Percentiles rank a stretch among this genome's conserved stretches.
These are phyloP conservation scores for Excalfactoria chinensis DNA, from an alignment of 2,113 vertebrate genomes.

Conservation along the genomic window DNA sequence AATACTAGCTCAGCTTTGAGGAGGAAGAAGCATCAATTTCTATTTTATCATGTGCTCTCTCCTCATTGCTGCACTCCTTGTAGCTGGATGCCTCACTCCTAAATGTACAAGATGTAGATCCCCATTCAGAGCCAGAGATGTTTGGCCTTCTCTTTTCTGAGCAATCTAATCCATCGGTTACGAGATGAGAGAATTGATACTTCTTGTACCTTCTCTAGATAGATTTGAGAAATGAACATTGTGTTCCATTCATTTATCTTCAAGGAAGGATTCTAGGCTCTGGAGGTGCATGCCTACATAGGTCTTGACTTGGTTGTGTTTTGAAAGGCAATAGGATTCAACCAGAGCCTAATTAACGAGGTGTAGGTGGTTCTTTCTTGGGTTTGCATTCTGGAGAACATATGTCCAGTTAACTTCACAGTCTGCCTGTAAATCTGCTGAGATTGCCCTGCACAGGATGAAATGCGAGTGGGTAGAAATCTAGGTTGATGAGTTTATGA, in stretches of 20 bases:
- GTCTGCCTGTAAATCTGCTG: conserved; percentile 5
- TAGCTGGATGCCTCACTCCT: neutral
- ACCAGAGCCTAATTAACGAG: neutral
- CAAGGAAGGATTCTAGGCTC: neutral
- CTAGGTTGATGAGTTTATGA: conserved; percentile 28
- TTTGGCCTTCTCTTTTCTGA: neutral
- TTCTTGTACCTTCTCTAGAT: neutral
- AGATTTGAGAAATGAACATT: neutral
- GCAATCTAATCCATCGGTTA: neutral
- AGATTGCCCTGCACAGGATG: neutral
- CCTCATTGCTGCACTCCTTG: neutral
- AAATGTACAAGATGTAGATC: neutral
- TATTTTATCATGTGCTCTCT: neutral
- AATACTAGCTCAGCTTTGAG: neutral
- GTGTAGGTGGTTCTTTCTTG: neutral
- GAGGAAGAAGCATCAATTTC: neutral
- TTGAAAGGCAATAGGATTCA: neutral
- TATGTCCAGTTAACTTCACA: neutral
- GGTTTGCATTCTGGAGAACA: neutral
- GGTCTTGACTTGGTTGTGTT: neutral
- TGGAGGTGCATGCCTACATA: neutral
- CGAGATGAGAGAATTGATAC: neutral
- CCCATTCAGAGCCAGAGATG: neutral
- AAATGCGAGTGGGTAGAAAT: conserved; percentile 17
- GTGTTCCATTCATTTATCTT: neutral